Percentiles rank a stretch among this genome's conserved stretches.
Conservation (phyloP, 2,113 vertebrate species). For the Podocnemis expansa region DNA sequence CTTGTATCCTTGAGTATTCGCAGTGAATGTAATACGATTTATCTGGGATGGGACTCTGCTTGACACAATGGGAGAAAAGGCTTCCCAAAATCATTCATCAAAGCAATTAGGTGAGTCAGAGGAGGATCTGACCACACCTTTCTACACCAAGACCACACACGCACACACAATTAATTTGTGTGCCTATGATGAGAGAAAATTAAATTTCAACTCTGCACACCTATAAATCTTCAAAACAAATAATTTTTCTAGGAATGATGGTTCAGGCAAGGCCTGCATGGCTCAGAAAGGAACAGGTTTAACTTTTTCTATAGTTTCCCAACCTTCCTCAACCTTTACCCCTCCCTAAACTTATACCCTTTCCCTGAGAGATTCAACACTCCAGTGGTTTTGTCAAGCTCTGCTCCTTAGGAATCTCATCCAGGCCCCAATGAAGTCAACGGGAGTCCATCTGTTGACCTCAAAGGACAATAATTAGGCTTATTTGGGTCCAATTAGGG, state of each 20-base stretch:
- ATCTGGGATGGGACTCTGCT: neutral
- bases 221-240: neutral
- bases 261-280: neutral
- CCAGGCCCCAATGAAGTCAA: neutral
- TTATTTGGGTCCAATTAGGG: neutral
- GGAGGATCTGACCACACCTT: neutral
- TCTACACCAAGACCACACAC: neutral
- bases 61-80: neutral
- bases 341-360: neutral
- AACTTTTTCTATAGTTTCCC: neutral
- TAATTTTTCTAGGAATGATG: neutral
- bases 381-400: neutral
- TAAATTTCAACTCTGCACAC: neutral
- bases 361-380: neutral
- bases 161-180: neutral
- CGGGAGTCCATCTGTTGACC: neutral
- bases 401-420: neutral
- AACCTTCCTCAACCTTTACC: neutral
- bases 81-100: neutral
- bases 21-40: neutral
- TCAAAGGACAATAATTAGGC: neutral
- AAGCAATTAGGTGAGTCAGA: neutral
- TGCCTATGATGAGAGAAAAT: neutral
- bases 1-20: neutral
- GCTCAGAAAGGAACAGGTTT: neutral